Evolutionary conservation across 2,113 vertebrate genomes (phyloP), one percentile per base, ranked within the genome.

Genomic region (Calonectris borealis): DNA sequence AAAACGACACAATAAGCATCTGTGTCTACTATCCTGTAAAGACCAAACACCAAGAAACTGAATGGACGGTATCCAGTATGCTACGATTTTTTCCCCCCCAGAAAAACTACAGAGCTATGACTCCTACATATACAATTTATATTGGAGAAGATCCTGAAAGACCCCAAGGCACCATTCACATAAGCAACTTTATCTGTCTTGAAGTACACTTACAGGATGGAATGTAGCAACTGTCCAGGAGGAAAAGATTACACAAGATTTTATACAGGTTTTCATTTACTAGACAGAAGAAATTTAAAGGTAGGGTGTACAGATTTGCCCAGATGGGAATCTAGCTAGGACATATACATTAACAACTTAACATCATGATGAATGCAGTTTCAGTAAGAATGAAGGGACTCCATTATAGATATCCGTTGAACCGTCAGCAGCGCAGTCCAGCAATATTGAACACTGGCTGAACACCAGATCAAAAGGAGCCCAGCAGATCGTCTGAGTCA

Each of bases 121-220:
- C 51, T 90, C 90, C 52, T 60, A n/a, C 16, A 40, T 85, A 93
- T 31, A 69, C 77, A 94, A 49, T 92, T 95, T 87, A 92, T 46
- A 58, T 29, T 83, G 82, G 77, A 96, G 65, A 87, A 95, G 82
- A 90, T 94, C 58, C 90, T 90, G 66, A n/a, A 94, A 94, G 82
- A 90, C 54, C 72, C 58, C 79, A 76, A 77, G 71, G 92, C 93
- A 95, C 52, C 61, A 25, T 24, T 86, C 48, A 81, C 13, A 57
- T 84, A 86, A 88, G 88, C 76, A 93, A 69, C 36, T 84, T 92
- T 88, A 93, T 93, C 80, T 86, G 19, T 73, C 80, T 48, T 93
- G 86, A 84, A 89, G 70, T 79, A 49, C 49, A 78, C 88, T 92
- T 94, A 78, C 0, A 0, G 77, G 69, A 81, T 40, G 72, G 83